A percentile compares a stretch with the other conserved stretches of the same genome.
Conservation (phyloP, 2,888 invertebrate genomes). For the Anarsia innoxiella region DNA sequence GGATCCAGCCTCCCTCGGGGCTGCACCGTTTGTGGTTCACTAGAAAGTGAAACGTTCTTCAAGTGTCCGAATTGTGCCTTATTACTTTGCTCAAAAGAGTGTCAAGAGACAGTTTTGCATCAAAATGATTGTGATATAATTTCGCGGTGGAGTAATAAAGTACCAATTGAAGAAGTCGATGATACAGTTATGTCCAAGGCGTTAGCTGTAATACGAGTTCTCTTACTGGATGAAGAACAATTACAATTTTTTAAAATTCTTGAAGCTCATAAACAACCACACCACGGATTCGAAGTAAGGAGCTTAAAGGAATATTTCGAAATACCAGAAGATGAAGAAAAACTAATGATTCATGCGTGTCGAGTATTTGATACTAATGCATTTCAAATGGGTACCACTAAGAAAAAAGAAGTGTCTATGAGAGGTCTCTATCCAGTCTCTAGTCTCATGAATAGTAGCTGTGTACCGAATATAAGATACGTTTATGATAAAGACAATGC, state of each 20-base stretch:
- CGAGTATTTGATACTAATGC: conserved; percentile 80
- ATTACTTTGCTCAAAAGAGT: conserved; percentile 79
- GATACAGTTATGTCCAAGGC: conserved; percentile 48
- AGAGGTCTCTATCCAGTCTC: conserved; percentile 81
- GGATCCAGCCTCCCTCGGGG: conserved; percentile 70
- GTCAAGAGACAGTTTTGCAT: conserved; percentile 77
- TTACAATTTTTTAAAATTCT: conserved; percentile 67
- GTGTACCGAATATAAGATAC: conserved; percentile 79
- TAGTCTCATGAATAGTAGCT: conserved; percentile 81
- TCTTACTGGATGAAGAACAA: conserved; percentile 58
- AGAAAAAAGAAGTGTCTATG: conserved; percentile 63
- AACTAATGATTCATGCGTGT: conserved; percentile 75
- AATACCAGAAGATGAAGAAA: conserved; percentile 71
- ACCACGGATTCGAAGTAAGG: conserved; percentile 75
- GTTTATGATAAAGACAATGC: conserved; percentile 73
- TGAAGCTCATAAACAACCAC: conserved; percentile 68
- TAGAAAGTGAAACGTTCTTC: conserved; percentile 47
- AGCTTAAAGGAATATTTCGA: conserved; percentile 64
- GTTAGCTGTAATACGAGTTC: conserved; percentile 52
- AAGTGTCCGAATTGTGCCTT: conserved; percentile 80
- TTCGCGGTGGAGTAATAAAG: conserved; percentile 72
- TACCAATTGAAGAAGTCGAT: conserved; percentile 52
- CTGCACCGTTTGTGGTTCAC: conserved; percentile 79
- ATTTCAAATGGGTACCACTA: conserved; percentile 74
- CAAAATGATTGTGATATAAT: conserved; percentile 79